phyloP scores from a whole-genome alignment of 2,113 vertebrate genomes.

The Chloropsis hardwickii region DNA sequence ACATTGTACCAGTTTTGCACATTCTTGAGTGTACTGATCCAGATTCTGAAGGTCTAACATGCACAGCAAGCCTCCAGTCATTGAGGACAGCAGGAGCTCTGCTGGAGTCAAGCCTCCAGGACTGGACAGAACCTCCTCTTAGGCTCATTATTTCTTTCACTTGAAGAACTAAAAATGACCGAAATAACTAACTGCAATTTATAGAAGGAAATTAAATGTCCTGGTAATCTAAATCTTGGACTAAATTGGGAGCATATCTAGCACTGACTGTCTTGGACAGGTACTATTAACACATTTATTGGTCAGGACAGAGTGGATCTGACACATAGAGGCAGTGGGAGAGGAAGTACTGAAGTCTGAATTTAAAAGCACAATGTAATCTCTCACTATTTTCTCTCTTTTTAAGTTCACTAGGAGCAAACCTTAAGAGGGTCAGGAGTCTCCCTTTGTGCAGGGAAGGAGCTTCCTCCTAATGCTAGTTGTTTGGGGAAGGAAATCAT shows the following conservation, averaged over 20 bases:
- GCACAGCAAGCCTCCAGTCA: background rate
- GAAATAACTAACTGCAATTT: background rate
- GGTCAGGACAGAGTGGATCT: background rate
- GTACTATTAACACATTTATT: background rate
- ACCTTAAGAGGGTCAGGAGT: background rate
- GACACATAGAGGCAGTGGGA: background rate
- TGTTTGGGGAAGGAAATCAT: background rate
- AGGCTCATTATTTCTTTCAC: constrained; percentile 17
- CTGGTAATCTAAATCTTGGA: background rate
- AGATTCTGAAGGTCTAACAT: background rate
- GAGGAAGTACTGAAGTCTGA: background rate
- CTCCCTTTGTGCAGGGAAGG: background rate
- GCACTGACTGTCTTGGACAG: background rate
- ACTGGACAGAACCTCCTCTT: background rate
- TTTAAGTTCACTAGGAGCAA: background rate
- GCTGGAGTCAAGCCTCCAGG: background rate
- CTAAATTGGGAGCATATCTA: background rate
- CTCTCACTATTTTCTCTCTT: background rate
- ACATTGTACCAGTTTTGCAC: background rate
- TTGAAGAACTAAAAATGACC: background rate
- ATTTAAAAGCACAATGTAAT: background rate
- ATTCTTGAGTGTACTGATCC: background rate
- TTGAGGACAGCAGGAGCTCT: background rate
- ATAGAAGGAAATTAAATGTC: background rate
- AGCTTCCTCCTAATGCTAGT: background rate